These are phyloP conservation scores for Panopea generosa DNA, from an alignment of 2,888 invertebrate genomes.

Conservation along the genomic window DNA sequence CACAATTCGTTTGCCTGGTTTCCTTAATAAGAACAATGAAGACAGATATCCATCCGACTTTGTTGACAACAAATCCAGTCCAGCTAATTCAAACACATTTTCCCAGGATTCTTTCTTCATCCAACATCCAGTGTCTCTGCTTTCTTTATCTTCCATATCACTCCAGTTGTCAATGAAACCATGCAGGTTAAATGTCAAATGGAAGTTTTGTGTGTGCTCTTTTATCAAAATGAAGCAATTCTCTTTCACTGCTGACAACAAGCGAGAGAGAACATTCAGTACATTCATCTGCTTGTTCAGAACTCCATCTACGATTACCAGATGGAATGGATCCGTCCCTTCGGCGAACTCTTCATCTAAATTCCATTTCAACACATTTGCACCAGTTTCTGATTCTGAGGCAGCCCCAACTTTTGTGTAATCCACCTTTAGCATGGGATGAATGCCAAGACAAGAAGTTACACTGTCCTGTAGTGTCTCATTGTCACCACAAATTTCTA, in stretches of 20 bases:
- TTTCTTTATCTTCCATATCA: constrained; percentile 25
- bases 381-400: constrained; percentile 85
- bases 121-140: constrained; percentile 61
- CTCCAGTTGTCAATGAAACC: constrained; percentile 42
- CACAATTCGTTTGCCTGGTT: constrained; percentile 69
- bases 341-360: constrained; percentile 86
- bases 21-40: constrained; percentile 88
- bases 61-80: constrained; percentile 88
- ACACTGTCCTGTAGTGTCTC: constrained; percentile 59
- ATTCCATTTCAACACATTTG: constrained; percentile 88
- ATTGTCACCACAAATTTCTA: constrained; percentile 87
- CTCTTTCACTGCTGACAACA: constrained; percentile 88
- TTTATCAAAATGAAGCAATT: constrained; percentile 86
- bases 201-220: constrained; percentile 84
- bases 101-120: constrained; percentile 67
- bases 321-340: constrained; percentile 70
- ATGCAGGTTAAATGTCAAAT: constrained; percentile 67
- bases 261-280: constrained; percentile 61
- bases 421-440: constrained; percentile 89
- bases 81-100: constrained; percentile 76
- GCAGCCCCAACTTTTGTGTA: constrained; percentile 86
- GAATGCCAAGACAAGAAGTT: constrained; percentile 86
- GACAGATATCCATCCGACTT: constrained; percentile 88
- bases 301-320: constrained; percentile 76
- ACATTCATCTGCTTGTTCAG: constrained; percentile 70